These are phyloP conservation scores for Neria commutata DNA, from an alignment of 2,888 invertebrate species.

Conservation along the genomic window DNA sequence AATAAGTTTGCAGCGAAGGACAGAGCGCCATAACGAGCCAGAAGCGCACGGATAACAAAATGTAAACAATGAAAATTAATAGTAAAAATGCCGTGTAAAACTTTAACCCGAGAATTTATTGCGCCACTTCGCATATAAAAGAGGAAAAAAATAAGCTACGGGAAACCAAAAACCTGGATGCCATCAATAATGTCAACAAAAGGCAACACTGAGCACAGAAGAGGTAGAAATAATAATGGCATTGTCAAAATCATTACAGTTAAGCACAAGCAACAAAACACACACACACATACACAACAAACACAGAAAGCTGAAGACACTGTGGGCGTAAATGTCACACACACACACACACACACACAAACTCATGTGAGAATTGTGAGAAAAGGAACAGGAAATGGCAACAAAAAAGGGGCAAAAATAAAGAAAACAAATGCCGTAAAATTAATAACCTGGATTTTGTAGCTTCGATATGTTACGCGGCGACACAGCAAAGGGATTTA, in stretches of 20 bases:
- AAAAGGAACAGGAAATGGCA: background rate
- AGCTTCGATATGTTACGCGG: background rate
- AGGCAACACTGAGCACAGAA: slow-evolving; percentile 3
- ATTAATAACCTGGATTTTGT: slow-evolving; percentile 49
- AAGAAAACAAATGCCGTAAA: slow-evolving; percentile 28
- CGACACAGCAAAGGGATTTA: slow-evolving; percentile 36
- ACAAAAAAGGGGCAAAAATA: background rate
- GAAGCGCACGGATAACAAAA: slow-evolving; percentile 18
- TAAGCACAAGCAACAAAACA: background rate
- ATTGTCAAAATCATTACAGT: slow-evolving; percentile 18
- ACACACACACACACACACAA: too few species aligned
- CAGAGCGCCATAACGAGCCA: background rate
- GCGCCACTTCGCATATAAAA: background rate
- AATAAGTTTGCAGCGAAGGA: background rate
- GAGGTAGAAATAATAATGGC: slow-evolving; percentile 15
- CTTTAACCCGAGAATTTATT: slow-evolving; percentile 16
- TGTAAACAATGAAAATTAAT: slow-evolving; percentile 20
- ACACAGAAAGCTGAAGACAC: slow-evolving; percentile 48
- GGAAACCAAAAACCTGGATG: slow-evolving; percentile 3
- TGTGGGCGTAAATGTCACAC: slow-evolving; percentile 40
- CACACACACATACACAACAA: slow-evolving; percentile 24
- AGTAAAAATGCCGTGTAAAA: slow-evolving; percentile 11
- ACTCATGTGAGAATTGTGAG: slow-evolving; percentile 6
- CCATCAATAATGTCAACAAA: slow-evolving; percentile 26
- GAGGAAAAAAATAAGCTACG: background rate